A percentile compares a stretch with the other conserved stretches of the same genome.
Conservation (phyloP, 1,140 invertebrate species). For the Adelges cooleyi region DNA sequence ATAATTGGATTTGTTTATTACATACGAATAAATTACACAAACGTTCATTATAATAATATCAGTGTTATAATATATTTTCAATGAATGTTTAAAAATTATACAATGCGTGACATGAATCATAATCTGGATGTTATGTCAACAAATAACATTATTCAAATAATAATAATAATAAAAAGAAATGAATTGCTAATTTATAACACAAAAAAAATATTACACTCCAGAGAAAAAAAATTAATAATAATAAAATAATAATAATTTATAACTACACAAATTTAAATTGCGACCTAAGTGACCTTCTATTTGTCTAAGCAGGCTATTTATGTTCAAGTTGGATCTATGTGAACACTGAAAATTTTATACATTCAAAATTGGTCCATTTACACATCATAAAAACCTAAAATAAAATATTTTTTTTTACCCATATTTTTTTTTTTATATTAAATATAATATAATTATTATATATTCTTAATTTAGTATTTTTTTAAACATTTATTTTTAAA, state of each 20-base stretch:
- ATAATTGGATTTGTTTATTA: too few species aligned
- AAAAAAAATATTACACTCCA: constrained; percentile 7
- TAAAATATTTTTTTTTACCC: constrained; percentile 28
- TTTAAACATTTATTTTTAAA: constrained; percentile 15
- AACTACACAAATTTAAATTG: constrained; percentile 16
- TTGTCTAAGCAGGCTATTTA: not conserved
- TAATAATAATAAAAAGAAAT: not conserved
- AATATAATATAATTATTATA: not conserved
- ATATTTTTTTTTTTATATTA: not conserved
- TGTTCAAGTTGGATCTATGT: constrained; percentile 1
- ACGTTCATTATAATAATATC: too few species aligned
- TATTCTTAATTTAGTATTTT: constrained; percentile 1
- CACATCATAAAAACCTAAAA: constrained; percentile 27
- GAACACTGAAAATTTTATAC: constrained; percentile 19
- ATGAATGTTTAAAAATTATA: constrained; percentile 18
- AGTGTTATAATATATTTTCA: constrained; percentile 21
- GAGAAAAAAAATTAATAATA: not conserved
- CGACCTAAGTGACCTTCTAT: constrained; percentile 18
- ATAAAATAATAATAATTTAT: not conserved
- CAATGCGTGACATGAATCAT: constrained; percentile 9
- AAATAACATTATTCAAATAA: constrained; percentile 1
- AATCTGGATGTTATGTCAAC: constrained; percentile 3
- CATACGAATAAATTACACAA: too few species aligned
- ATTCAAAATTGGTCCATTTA: constrained; percentile 28
- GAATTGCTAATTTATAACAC: constrained; percentile 3